Evolutionary conservation across 2,888 invertebrate species (phyloP).

Genomic region (Drosophila paranaensis): DNA sequence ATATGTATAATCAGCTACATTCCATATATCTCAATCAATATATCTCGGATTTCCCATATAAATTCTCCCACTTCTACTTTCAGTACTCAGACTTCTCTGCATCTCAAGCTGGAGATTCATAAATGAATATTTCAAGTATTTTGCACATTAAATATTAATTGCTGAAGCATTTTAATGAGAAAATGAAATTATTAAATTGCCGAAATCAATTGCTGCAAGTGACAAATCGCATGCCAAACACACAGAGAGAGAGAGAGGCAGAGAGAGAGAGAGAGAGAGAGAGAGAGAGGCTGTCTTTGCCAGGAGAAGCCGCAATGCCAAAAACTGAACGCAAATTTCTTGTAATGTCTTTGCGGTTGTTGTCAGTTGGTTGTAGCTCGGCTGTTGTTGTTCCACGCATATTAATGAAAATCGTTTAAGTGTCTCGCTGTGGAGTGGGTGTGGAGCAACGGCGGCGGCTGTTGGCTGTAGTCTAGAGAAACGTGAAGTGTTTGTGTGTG

Average conservation of each 20-base stretch:
- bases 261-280: neutral
- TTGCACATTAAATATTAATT: constrained; percentile 1
- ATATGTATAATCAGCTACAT: too few species aligned
- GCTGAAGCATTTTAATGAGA: neutral
- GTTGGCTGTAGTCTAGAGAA: constrained; percentile 5
- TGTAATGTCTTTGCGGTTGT: constrained; percentile 57
- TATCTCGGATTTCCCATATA: neutral
- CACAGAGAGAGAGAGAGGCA: neutral
- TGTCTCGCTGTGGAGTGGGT: constrained; percentile 38
- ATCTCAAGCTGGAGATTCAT: neutral
- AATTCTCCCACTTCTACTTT: neutral
- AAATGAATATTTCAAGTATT: neutral
- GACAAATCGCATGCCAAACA: neutral
- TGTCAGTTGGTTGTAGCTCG: constrained; percentile 18
- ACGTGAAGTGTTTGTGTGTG: constrained; percentile 4
- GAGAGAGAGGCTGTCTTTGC: neutral
- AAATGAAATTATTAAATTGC: constrained; percentile 5
- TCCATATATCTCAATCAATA: too few species aligned
- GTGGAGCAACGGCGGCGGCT: neutral
- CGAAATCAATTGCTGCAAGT: constrained; percentile 10
- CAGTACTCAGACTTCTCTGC: neutral
- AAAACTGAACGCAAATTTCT: constrained; percentile 64
- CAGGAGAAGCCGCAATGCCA: constrained; percentile 53
- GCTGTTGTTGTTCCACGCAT: constrained; percentile 48
- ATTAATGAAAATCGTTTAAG: constrained; percentile 73